Percentiles rank a stretch among this genome's conserved stretches.
These are phyloP conservation scores for Idaea straminata DNA, from an alignment of 2,888 invertebrate genomes.

Conservation along the genomic window DNA sequence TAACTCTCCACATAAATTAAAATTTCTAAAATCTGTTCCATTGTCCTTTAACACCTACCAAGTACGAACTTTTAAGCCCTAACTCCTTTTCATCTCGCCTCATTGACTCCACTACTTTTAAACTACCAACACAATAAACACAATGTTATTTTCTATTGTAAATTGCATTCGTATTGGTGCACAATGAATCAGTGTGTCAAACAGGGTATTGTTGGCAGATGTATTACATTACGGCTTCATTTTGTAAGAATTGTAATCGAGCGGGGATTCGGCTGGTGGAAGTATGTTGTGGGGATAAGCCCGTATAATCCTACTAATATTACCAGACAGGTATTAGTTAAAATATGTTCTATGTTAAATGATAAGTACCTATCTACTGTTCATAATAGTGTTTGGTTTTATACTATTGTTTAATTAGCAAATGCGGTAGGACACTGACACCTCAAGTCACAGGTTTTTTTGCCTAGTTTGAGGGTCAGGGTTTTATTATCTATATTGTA, in stretches of 20 bases:
- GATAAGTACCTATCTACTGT: too few relatives aligned
- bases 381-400: too few relatives aligned
- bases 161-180: constrained; percentile 54
- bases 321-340: too few relatives aligned
- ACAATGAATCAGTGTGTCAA: constrained; percentile 71
- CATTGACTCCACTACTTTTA: constrained; percentile 44
- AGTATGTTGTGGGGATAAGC: neutral
- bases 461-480: too few relatives aligned
- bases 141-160: constrained; percentile 58
- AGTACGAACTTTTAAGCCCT: constrained; percentile 21
- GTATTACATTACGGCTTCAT: constrained; percentile 75
- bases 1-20: neutral
- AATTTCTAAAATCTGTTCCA: neutral
- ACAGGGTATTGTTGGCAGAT: constrained; percentile 66
- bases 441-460: too few relatives aligned
- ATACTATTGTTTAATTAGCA: too few relatives aligned
- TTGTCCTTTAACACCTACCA: neutral
- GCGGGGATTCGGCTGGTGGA: constrained; percentile 39
- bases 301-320: too few relatives aligned
- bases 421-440: too few relatives aligned
- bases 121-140: constrained; percentile 54
- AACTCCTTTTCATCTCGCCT: constrained; percentile 42
- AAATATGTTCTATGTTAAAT: too few relatives aligned
- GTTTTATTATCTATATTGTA: too few relatives aligned
- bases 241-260: constrained; percentile 67